Evolutionary conservation across 2,797 vertebrate genomes (phyloP).

Genomic region (Protosalanx chinensis): DNA sequence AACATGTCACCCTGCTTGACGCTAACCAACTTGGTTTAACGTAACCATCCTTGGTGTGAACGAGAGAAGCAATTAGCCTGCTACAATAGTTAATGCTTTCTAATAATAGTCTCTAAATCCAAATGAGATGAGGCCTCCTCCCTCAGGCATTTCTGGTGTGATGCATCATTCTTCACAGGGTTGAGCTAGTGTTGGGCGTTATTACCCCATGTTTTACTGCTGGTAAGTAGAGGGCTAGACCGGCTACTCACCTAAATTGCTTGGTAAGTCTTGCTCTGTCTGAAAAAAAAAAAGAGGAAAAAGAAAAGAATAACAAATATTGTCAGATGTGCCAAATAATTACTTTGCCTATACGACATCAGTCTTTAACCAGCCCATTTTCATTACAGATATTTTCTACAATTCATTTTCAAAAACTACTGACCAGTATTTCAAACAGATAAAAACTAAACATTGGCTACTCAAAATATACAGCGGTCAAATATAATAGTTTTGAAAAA

Average conservation of each 20-base stretch:
- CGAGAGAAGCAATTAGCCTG: conserved; percentile 67
- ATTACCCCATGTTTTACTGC: not conserved
- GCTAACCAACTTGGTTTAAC: conserved; percentile 67
- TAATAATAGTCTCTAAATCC: conserved; percentile 73
- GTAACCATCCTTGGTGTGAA: conserved; percentile 51
- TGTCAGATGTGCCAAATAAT: too few species aligned
- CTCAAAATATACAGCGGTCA: not conserved
- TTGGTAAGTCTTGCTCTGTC: too few species aligned
- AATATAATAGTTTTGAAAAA: not conserved
- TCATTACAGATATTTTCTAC: too few species aligned
- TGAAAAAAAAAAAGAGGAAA: too few species aligned
- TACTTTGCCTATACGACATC: too few species aligned
- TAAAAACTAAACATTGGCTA: too few species aligned
- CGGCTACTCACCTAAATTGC: not conserved
- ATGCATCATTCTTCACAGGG: conserved; percentile 59
- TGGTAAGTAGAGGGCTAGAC: too few species aligned
- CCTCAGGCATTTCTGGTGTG: conserved; percentile 66
- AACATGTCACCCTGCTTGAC: conserved; percentile 64
- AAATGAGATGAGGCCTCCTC: conserved; percentile 72
- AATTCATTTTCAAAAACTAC: too few species aligned
- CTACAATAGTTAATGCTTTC: conserved; percentile 70
- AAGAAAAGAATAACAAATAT: too few species aligned
- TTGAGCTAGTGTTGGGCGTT: not conserved
- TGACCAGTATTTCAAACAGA: too few species aligned
- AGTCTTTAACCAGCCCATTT: too few species aligned